Conservation (phyloP, 2,797 vertebrate genomes). For the Eleutherodactylus coqui region DNA sequence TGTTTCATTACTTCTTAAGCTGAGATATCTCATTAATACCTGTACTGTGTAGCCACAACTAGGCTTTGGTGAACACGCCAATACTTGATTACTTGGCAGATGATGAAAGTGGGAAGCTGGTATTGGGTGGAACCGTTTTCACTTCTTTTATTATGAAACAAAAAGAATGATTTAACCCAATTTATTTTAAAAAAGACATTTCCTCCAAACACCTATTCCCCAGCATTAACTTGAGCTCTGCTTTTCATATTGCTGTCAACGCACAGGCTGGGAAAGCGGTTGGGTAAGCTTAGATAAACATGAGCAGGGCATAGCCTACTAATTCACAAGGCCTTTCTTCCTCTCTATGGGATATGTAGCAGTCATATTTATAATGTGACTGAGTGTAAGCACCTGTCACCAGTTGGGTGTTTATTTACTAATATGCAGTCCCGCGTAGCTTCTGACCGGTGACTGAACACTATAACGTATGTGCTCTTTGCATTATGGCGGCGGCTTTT, state of each 20-base stretch:
- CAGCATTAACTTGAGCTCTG: slow-evolving; percentile 41
- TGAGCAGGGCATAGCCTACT: slow-evolving; percentile 32
- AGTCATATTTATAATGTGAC: slow-evolving; percentile 61
- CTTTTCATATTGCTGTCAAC: slow-evolving; percentile 52
- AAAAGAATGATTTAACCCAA: slow-evolving; percentile 42
- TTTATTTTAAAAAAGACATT: slow-evolving; percentile 42
- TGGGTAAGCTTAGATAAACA: slow-evolving; percentile 59
- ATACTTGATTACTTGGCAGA: slow-evolving; percentile 22
- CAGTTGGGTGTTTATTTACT: slow-evolving; percentile 61
- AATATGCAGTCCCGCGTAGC: slow-evolving; percentile 36
- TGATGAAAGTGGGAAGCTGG: slow-evolving; percentile 38
- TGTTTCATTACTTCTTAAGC: not conserved
- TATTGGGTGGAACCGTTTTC: slow-evolving; percentile 27
- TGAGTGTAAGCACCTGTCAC: slow-evolving; percentile 58
- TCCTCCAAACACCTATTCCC: slow-evolving; percentile 47
- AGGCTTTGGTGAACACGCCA: not conserved
- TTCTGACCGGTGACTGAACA: slow-evolving; percentile 28
- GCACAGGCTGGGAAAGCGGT: slow-evolving; percentile 37
- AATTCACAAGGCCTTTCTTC: slow-evolving; percentile 46
- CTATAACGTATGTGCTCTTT: slow-evolving; percentile 3
- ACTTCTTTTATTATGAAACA: slow-evolving; percentile 10
- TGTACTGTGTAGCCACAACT: not conserved
- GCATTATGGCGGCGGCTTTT: slow-evolving; percentile 10
- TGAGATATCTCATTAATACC: not conserved
- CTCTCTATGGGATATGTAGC: slow-evolving; percentile 43